Evolutionary conservation across 2,888 invertebrate species (phyloP), one percentile per base, ranked within the genome.

Genomic region (Eristalis tenax): DNA sequence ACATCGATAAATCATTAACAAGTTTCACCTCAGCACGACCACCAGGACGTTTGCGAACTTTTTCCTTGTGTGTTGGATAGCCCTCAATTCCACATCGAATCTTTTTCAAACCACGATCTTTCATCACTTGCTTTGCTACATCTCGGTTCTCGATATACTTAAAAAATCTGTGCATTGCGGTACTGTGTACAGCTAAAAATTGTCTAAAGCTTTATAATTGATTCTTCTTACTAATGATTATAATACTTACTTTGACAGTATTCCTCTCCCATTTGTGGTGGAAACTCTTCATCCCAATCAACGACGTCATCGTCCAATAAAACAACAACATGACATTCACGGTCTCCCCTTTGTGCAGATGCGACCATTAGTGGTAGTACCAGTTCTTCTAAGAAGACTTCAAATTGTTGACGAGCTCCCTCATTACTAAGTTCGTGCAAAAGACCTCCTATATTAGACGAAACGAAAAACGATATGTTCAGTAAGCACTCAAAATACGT

Each of bases 131-230:
- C 91, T 99, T 99, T 8, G 99, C 99, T 6, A 99, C 99, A 92
- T 99, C 99, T 71, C 99, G 94, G 92, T 99, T 99, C 93, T 99
- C 99, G 88, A 99, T 99, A 93, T 99, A 99, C 92, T 99, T 99
- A 94, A 99, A 99, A 94, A 99, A 99, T 89, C 99, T 95, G 93
- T 99, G 98, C 95, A 99, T 96, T 59, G 97, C 97, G 4, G 99
- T 99, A 91, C 98, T 98, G 91, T 98, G 96, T 66, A 99, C 97
- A 81, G 99, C 96, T 96, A 90, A 35, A 70, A 56, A 75, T 23
- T 56, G 66, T 6, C 11, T 38, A 5, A 78, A 57, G 63, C 13
- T 13, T n/a, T 40, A n/a, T 10, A 6, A 43, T 61, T 1, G 3
- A 15, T 18, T 50, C 68, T 73, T 28, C 0, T 0, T 1, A 6